phyloP scores from a whole-genome alignment of 2,888 invertebrate genomes.

The Erpobdella octoculata region DNA sequence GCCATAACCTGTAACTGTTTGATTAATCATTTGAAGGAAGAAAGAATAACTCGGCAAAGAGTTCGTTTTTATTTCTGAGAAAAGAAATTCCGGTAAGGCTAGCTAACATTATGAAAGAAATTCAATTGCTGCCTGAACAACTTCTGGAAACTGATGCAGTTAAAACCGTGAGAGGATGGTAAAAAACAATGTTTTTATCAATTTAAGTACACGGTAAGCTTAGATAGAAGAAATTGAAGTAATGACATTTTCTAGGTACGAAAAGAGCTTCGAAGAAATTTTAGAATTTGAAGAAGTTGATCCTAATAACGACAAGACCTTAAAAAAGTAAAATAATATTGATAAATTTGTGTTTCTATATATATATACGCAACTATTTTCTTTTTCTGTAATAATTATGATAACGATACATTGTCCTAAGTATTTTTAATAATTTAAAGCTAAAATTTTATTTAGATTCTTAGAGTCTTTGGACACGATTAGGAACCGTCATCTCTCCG shows the following conservation, averaged over 20 bases:
- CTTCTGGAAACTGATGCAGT: conserved; percentile 87
- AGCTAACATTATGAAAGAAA: conserved; percentile 99
- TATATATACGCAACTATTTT: neutral
- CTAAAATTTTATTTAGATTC: conserved; percentile 61
- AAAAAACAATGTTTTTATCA: neutral
- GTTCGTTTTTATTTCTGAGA: conserved; percentile 83
- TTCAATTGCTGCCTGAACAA: conserved; percentile 72
- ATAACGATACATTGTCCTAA: neutral
- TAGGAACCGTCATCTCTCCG: conserved; percentile 86
- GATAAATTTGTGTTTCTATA: neutral
- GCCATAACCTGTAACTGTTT: no score
- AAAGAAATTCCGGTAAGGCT: conserved; percentile 97
- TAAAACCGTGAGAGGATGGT: conserved; percentile 69
- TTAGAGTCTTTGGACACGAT: conserved; percentile 81
- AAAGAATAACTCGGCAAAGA: conserved; percentile 58
- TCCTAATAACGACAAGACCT: conserved; percentile 51
- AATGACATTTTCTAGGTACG: conserved; percentile 62
- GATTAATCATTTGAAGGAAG: conserved; percentile 21
- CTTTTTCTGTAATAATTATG: neutral
- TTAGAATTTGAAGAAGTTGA: conserved; percentile 82
- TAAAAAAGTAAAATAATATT: conserved; percentile 19
- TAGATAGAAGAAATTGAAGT: no score
- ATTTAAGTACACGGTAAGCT: neutral
- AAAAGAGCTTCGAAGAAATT: conserved; percentile 87
- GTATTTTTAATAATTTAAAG: neutral